Base-by-base conservation (phyloP, 2,113 vertebrate genomes). In the Eptesicus fuscus region DNA sequence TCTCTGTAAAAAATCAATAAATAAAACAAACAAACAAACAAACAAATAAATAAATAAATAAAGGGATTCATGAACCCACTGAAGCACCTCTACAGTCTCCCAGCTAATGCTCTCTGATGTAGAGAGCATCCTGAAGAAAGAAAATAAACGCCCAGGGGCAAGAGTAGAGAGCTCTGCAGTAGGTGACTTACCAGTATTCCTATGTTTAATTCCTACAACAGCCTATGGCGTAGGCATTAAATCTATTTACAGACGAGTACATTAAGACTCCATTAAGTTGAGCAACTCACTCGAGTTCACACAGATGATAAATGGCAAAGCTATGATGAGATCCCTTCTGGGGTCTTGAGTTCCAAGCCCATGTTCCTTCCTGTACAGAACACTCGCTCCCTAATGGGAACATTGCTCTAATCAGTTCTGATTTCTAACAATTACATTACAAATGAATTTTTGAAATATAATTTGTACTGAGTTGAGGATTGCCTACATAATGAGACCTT, bases 41-140 rank as follows among this genome's bases (percentile, higher is more conserved):
- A n/a, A n/a, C n/a, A n/a, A n/a, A n/a, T n/a, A n/a, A 37, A 37
- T 74, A 89, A 76, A 88, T 74, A 89, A 76, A 88, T 74, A 89
- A 76, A 88, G 71, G 30, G 23, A 18, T 59, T 85, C 17, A 9
- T 23, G 56, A 61, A 32, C 44, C 18, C 7, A 9, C 2, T 35
- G 40, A 85, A 73, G 32, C 9, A 37, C 18, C 61, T 47, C 11
- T 76, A 6, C n/a, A 28, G 13, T 1, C 44, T 53, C 17, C 12
- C 17, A 78, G n/a, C 7, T 59, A 53, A 47, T 71, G 32, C 4
- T 17, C 30, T 90, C 37, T 76, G 17, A 44, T 42, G 4, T 20
- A 47, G 56, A 82, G 56, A 74, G 56, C 69, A 32, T 32, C 1
- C 63, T 74, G 56, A 5, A 37, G 23, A 49, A 77, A 59, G 65